Evolutionary conservation across 2,797 vertebrate species (phyloP), one percentile per base, ranked within the genome.

Genomic region (Acanthurus lineatus): DNA sequence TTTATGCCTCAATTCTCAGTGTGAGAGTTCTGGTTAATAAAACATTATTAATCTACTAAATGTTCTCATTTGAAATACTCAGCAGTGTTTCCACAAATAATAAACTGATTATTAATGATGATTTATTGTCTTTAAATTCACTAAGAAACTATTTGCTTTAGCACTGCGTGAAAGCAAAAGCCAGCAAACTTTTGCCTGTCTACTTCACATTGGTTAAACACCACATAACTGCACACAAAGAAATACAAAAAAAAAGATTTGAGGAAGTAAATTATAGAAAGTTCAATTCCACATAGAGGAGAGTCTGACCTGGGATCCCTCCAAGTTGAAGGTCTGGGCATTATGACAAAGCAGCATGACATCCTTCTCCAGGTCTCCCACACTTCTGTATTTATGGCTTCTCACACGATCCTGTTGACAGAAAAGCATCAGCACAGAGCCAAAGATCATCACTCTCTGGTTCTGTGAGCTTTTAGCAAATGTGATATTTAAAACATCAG

Each of bases 321-420:
- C 98, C 89, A 99, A 90, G 93, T 99, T 99, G 93, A 98, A 99
- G 0, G 98, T 99, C 94, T 99, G 98, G 25, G 98, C 98, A 12
- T 99, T 99, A 86, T 98, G 97, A 89, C 98, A 99, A 25, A 99
- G 96, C 83, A 98, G 95, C 96, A 97, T 97, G 77, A 99, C 96
- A 11, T 99, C 98, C 75, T 98, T 99, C 91, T 99, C 98, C 91
- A 99, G 93, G 92, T 99, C 98, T 5, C 96, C 95, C 86, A 99
- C 94, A 64, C 93, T 97, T 75, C 97, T 94, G 93, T 99, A 99
- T 86, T 99, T 99, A 72, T 99, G 98, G 89, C 96, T 99, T 65
- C 97, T 97, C 76, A 99, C 98, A 74, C 98, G 96, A 69, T 99
- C 98, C 98, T 99, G 89, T 80, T 7, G 38, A 62, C n/a, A 59